A percentile compares a stretch with the other conserved stretches of the same genome.
These are phyloP conservation scores for Trichomycterus rosablanca DNA, from an alignment of 2,113 vertebrate genomes.

Conservation along the genomic window DNA sequence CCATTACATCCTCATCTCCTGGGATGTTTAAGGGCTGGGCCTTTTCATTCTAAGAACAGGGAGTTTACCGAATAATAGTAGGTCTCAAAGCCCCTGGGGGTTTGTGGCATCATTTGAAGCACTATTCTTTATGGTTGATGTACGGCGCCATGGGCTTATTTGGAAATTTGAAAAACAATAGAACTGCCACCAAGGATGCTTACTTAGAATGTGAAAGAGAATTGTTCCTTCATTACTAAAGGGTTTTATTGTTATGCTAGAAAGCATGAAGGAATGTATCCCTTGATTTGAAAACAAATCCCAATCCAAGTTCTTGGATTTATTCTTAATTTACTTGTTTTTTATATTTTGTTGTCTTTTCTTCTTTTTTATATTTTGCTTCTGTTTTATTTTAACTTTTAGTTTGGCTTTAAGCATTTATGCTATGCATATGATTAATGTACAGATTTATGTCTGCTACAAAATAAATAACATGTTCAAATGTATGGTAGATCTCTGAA, in stretches of 20 bases:
- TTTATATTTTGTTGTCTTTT: slow-evolving; percentile 2
- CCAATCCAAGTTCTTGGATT: no score
- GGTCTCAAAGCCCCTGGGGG: slow-evolving; percentile 27
- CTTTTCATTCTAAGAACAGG: slow-evolving; percentile 36
- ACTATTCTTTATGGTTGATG: slow-evolving; percentile 33
- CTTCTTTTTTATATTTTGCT: not conserved
- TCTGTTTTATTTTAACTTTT: not conserved
- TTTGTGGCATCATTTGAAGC: slow-evolving; percentile 37
- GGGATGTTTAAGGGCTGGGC: slow-evolving; percentile 35
- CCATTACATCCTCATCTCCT: slow-evolving; percentile 44
- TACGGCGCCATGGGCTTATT: slow-evolving; percentile 30
- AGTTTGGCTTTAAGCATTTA: slow-evolving; percentile 17
- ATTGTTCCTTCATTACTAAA: slow-evolving; percentile 4
- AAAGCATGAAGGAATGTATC: not conserved
- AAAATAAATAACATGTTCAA: not conserved
- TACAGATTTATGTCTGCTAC: slow-evolving; percentile 1
- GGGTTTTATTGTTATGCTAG: slow-evolving; percentile 13
- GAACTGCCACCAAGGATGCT: slow-evolving; percentile 24
- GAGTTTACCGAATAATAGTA: slow-evolving; percentile 38
- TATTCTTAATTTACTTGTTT: no score
- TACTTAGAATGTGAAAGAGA: slow-evolving; percentile 7
- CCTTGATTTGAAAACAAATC: no score
- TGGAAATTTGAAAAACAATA: slow-evolving; percentile 38
- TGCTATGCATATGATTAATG: not conserved
- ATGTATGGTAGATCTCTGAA: not conserved